Evolutionary conservation across 1,140 invertebrate species (phyloP).

Genomic region (Pseudomyrmex cubaensis): DNA sequence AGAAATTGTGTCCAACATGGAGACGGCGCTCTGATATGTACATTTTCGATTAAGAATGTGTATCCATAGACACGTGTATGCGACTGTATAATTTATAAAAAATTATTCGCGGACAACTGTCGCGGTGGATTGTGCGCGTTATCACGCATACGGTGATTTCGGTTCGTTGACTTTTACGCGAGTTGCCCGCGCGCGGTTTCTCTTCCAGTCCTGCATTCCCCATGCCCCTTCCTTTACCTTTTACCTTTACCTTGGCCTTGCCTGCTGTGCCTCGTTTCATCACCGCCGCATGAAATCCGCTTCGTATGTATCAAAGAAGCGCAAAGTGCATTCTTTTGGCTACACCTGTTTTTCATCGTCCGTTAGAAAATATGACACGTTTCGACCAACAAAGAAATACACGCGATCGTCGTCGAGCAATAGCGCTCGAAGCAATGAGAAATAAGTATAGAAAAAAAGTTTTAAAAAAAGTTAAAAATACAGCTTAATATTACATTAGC

Average conservation of each 20-base stretch:
- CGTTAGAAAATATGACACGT: neutral
- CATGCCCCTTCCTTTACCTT: conserved; percentile 34
- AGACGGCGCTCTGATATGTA: neutral
- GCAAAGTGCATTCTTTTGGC: conserved; percentile 6
- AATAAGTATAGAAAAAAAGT: neutral
- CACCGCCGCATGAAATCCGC: conserved; percentile 24
- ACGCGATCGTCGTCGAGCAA: neutral
- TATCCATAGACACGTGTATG: too few species aligned
- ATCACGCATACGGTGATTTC: conserved; percentile 50
- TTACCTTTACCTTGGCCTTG: conserved; percentile 66
- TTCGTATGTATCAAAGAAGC: conserved; percentile 6
- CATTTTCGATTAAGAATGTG: conserved; percentile 13
- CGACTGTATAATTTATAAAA: conserved; percentile 6
- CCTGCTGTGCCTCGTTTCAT: conserved; percentile 24
- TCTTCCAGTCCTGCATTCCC: conserved; percentile 45
- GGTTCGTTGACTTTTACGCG: conserved; percentile 61
- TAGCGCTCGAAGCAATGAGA: neutral
- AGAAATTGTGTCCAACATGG: neutral
- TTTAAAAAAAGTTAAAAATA: neutral
- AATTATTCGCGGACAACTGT: conserved; percentile 18
- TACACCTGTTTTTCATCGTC: neutral
- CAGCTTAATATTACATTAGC: neutral
- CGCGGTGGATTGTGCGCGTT: conserved; percentile 29
- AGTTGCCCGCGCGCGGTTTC: conserved; percentile 46
- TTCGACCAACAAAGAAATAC: neutral